These are phyloP conservation scores for Corythaeola cristata DNA, from an alignment of 2,113 vertebrate genomes.

Conservation along the genomic window DNA sequence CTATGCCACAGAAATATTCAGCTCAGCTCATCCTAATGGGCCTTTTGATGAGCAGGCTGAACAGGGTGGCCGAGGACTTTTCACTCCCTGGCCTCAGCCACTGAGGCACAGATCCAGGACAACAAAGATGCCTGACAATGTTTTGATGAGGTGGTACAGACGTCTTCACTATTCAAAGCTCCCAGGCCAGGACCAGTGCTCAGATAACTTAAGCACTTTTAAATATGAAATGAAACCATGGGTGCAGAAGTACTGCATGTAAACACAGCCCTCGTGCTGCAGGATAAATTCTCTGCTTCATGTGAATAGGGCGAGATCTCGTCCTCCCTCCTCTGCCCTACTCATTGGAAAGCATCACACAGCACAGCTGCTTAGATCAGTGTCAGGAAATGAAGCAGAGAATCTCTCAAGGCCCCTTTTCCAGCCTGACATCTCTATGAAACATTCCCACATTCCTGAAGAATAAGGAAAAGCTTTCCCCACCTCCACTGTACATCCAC, in stretches of 20 bases:
- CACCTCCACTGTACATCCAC: background rate
- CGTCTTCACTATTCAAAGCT: background rate
- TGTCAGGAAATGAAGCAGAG: background rate
- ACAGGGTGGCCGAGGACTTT: background rate
- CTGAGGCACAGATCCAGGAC: background rate
- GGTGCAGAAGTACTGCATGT: background rate
- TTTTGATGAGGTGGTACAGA: background rate
- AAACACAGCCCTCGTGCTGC: background rate
- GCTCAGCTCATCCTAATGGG: background rate
- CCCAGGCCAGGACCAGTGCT: background rate
- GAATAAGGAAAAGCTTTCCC: background rate
- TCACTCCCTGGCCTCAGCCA: background rate
- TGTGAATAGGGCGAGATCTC: background rate
- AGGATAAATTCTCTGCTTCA: background rate
- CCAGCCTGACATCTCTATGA: background rate
- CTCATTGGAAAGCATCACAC: background rate
- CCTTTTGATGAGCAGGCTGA: background rate
- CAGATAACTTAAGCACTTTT: background rate
- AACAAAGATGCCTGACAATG: background rate
- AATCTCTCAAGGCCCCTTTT: background rate
- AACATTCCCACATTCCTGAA: background rate
- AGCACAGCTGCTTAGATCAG: background rate
- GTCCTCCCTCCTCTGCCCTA: background rate
- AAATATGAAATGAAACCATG: background rate
- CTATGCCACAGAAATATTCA: background rate